These are phyloP conservation scores for Eutrigla gurnardus DNA, from an alignment of 2,797 vertebrate genomes.

Conservation along the genomic window DNA sequence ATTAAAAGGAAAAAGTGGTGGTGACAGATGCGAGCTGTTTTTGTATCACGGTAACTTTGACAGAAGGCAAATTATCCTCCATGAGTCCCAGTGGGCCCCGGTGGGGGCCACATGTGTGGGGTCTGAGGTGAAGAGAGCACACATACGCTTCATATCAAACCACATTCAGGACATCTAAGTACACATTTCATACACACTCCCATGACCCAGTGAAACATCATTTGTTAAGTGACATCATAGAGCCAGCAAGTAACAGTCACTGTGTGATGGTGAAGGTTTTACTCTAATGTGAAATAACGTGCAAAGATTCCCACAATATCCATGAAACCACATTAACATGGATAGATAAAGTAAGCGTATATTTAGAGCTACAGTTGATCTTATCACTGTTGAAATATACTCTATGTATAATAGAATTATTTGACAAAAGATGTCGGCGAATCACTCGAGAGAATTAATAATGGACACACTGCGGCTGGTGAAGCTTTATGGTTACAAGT, in stretches of 20 bases:
- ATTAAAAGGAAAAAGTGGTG: slow-evolving; percentile 1
- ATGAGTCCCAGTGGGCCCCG: neutral
- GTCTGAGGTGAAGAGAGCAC: neutral
- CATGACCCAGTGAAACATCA: slow-evolving; percentile 1
- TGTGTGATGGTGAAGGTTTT: slow-evolving; percentile 8
- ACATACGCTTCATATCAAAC: neutral
- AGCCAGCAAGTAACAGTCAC: neutral
- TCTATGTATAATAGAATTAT: neutral
- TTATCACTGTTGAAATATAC: neutral
- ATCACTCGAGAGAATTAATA: slow-evolving; percentile 47
- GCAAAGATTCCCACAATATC: neutral
- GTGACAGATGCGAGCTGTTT: neutral
- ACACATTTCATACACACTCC: slow-evolving; percentile 20
- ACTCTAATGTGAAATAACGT: slow-evolving; percentile 29
- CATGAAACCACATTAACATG: neutral
- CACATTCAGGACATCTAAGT: neutral
- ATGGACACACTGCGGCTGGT: slow-evolving; percentile 48
- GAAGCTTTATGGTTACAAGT: slow-evolving; percentile 45
- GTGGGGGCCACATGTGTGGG: neutral
- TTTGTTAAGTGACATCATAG: neutral
- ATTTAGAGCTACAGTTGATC: neutral
- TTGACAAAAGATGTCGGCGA: neutral
- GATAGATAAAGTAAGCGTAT: neutral
- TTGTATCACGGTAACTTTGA: neutral
- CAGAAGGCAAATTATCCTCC: slow-evolving; percentile 9